Evolutionary conservation across 2,113 vertebrate species (phyloP).

Genomic region (Oreochromis spilurus): DNA sequence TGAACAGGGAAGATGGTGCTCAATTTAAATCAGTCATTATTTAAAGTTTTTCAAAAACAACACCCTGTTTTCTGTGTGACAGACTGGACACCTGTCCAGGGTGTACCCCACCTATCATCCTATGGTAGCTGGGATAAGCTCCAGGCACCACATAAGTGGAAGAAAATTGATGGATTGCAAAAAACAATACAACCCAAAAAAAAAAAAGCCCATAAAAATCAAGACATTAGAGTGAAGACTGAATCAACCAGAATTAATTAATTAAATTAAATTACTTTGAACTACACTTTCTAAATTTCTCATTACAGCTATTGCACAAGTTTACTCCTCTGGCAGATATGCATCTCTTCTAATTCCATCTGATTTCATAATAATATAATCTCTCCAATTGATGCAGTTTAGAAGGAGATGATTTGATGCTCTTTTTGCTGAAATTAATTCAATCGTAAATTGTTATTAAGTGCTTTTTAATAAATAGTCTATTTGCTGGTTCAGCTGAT

Average conservation of each 20-base stretch:
- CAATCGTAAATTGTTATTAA: background rate
- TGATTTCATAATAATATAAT: background rate
- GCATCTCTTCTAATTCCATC: background rate
- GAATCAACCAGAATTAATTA: background rate
- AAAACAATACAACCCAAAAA: background rate
- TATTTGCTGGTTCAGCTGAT: background rate
- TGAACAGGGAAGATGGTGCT: background rate
- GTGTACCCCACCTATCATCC: background rate
- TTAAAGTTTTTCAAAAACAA: background rate
- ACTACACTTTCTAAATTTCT: background rate
- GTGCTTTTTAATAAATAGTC: background rate
- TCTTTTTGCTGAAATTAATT: background rate
- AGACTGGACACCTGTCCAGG: background rate
- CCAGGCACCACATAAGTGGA: background rate
- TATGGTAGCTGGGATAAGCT: background rate
- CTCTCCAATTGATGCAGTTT: background rate
- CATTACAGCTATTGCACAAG: background rate
- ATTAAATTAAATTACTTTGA: background rate
- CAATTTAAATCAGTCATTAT: background rate
- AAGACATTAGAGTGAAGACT: background rate
- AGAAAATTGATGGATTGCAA: background rate
- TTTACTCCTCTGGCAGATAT: background rate
- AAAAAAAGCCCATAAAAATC: background rate
- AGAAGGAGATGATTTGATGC: background rate
- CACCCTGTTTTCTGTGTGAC: background rate